A percentile compares a stretch with the other conserved stretches of the same genome.
Evolutionary conservation across 92 coral and sea anemone genomes (phyloP).

Genomic region (Bergia sp.): DNA sequence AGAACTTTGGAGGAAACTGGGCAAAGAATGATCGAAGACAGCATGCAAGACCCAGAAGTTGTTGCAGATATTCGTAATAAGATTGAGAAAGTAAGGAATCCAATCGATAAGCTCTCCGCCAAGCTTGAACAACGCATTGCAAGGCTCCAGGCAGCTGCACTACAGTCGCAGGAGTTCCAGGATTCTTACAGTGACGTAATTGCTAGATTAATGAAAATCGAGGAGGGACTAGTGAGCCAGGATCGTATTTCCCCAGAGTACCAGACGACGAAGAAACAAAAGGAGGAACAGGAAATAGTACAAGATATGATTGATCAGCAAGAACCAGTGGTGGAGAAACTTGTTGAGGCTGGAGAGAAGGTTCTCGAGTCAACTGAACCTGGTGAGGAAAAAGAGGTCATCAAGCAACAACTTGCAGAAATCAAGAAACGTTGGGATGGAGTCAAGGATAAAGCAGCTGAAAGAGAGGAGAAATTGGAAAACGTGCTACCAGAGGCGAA

Average conservation of each 20-base stretch:
- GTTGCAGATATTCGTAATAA: conserved; percentile 83
- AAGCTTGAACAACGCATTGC: conserved; percentile 91
- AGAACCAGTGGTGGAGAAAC: conserved; percentile 85
- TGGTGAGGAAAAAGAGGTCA: conserved; percentile 74
- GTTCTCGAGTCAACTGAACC: conserved; percentile 77
- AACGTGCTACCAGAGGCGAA: conserved; percentile 83
- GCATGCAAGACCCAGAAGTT: conserved; percentile 80
- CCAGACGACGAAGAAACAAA: conserved; percentile 78
- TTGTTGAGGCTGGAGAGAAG: conserved; percentile 82
- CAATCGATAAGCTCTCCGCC: conserved; percentile 82
- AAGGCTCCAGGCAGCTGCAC: conserved; percentile 85
- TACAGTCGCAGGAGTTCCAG: conserved; percentile 94
- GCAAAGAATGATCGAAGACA: conserved; percentile 85
- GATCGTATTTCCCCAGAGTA: conserved; percentile 88
- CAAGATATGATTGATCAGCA: conserved; percentile 74
- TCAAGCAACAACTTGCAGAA: conserved; percentile 75
- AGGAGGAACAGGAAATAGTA: conserved; percentile 80
- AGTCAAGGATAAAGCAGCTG: conserved; percentile 66
- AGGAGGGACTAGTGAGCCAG: conserved; percentile 78
- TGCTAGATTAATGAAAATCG: conserved; percentile 77
- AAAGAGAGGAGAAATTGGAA: conserved; percentile 62
- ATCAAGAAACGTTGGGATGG: conserved; percentile 86
- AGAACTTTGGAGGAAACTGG: conserved; percentile 81
- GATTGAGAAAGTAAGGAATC: conserved; percentile 81
- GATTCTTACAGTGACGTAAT: conserved; percentile 86